Evolutionary conservation across 2,797 vertebrate genomes (phyloP), one percentile per base, ranked within the genome.

Genomic region (Melanotaenia nigrans): DNA sequence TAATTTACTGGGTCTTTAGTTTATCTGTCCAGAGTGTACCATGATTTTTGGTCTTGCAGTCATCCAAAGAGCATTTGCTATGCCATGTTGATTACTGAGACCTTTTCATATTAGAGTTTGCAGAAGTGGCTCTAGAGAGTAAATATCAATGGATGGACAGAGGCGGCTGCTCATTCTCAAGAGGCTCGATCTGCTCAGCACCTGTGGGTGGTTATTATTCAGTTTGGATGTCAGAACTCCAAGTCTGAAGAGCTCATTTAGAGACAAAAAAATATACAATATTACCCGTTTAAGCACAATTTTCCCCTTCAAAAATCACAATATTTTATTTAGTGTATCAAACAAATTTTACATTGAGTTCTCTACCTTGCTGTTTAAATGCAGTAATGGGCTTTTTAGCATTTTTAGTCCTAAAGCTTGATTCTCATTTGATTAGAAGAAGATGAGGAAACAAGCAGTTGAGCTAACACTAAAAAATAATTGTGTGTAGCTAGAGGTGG

Each of bases 111-210:
- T 59, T 33, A 54, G 45, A 60, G 38, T 65, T 76, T 54, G 10
- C 49, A 65, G 63, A 25, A 61, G 55, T 47, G 62, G 14, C 62
- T 61, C 35, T 65, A 9, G 38, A 30, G 51, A 70, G 74, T 64
- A 65, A 61, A 70, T 65, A 70, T 55, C 54, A 60, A 18, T 18
- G 42, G 5, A 36, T 10, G 57, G 38, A 65, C 13, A 65, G 38
- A 47, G 22, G 32, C 54, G 36, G 55, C 47, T 55, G 49, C 30
- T 60, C 32, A 45, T 65, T 57, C 18, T 51, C 30, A 16, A n/a
- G 32, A 20, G 12, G n/a, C 28, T 45, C 35, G 61, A 69, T 55
- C 49, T 65, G 47, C 54, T 63, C 55, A 16, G 9, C 61, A 54
- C 35, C n/a, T 24, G 28, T 64, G 11, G 24, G 42, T 60, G 55